Evolutionary conservation across 1,140 invertebrate genomes (phyloP), one percentile per base, ranked within the genome.

Genomic region (Drosophila azteca): DNA sequence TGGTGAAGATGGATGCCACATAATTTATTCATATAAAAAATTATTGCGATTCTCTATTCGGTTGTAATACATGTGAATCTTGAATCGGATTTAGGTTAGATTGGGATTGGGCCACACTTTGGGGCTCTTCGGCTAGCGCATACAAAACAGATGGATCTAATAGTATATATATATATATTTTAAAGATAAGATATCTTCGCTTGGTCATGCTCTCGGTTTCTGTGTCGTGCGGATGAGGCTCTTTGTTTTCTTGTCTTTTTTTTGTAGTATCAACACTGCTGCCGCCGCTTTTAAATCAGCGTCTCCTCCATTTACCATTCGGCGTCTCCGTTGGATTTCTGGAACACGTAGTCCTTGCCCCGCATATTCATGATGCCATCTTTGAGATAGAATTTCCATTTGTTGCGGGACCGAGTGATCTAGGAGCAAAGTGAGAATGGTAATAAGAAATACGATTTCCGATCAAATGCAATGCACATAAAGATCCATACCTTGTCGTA

Each of bases 321-420:
- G 31, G 99, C 98, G 94, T 99, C 99, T 73, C 99, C 99, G 85
- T 96, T 98, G 5, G 98, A 98, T 93, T 98, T 99, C 93, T 99
- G 98, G 93, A 99, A 99, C 74, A 99, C 97, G 94, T 96, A 99
- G 93, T 99, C 99, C 93, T 98, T 98, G 15, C 98, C 98, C 83
- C 96, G 96, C 76, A 99, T 94, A 93, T 99, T 99, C 99, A 99
- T 99, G 67, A 99, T 99, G 49, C 99, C 99, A 93, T 99, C 98
- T 94, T 99, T 99, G 57, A 99, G 93, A 93, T 98, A 97, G 92
- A 99, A 99, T 93, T 99, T 99, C 99, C 99, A 99, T 92, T 98
- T 98, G 91, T 99, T 99, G 87, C 98, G 95, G 90, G 96, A 98
- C 91, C 99, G 95, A 68, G 97, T 98, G 64, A 99, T 99, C 96